Evolutionary conservation across 2,113 vertebrate species (phyloP).

Genomic region (Willisornis vidua): DNA sequence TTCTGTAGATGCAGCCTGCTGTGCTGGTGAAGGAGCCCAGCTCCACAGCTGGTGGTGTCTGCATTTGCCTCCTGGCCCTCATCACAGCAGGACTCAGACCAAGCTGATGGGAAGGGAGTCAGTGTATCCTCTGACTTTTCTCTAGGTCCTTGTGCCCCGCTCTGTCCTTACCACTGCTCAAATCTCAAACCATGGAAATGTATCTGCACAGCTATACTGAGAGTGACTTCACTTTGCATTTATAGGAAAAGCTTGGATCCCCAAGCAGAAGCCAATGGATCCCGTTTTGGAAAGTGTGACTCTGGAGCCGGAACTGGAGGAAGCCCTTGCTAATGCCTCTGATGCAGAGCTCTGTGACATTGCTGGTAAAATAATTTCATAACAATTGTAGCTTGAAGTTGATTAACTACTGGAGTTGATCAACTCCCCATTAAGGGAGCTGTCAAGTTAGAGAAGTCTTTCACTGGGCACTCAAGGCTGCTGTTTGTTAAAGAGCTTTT

Average conservation of each 20-base stretch:
- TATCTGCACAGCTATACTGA: neutral
- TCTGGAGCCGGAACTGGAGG: constrained; percentile 94
- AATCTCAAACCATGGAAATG: neutral
- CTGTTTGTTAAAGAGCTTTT: neutral
- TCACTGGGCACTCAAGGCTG: neutral
- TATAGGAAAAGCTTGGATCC: constrained; percentile 91
- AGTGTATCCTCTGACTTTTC: neutral
- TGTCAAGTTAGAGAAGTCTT: neutral
- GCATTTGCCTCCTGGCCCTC: neutral
- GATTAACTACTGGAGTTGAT: neutral
- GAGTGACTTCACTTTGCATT: constrained; percentile 28
- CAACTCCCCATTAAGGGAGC: neutral
- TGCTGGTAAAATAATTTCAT: constrained; percentile 81
- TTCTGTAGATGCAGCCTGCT: neutral
- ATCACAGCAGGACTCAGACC: accelerated
- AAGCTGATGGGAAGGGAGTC: neutral
- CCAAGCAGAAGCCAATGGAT: constrained; percentile 88
- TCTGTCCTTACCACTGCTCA: neutral
- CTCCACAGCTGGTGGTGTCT: neutral
- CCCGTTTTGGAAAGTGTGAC: constrained; percentile 93
- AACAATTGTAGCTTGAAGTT: neutral
- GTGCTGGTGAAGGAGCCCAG: accelerated
- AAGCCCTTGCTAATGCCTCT: constrained; percentile 91
- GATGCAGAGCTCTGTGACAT: constrained; percentile 98
- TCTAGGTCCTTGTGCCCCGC: neutral